Evolutionary conservation across 2,113 vertebrate genomes (phyloP).

Genomic region (Eptesicus fuscus): DNA sequence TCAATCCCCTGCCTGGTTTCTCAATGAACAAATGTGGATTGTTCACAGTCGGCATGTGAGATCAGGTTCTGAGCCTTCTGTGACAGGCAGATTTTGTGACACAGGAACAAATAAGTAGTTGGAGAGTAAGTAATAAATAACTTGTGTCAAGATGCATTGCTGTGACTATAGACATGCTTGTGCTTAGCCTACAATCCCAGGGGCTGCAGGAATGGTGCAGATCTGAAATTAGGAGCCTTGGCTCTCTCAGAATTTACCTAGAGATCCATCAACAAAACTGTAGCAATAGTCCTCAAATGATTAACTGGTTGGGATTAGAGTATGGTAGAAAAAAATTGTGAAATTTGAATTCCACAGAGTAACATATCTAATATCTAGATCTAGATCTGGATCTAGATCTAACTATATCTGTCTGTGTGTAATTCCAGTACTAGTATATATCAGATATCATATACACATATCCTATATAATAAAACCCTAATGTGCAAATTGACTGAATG

Average conservation of each 20-base stretch:
- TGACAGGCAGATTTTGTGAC: constrained; percentile 33
- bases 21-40: constrained; percentile 49
- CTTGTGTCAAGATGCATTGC: neutral
- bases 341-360: neutral
- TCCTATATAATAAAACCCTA: too few species aligned
- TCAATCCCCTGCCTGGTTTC: neutral
- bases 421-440: neutral
- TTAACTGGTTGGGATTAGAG: neutral
- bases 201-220: rapidly evolving
- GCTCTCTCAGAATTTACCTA: neutral
- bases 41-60: neutral
- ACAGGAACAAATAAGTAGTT: constrained; percentile 10
- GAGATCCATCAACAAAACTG: neutral
- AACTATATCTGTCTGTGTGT: neutral
- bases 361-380: neutral
- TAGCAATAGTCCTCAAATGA: neutral
- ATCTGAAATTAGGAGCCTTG: neutral
- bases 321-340: neutral
- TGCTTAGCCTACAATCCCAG: neutral
- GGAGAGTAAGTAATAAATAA: constrained; percentile 28
- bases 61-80: neutral
- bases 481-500: too few species aligned
- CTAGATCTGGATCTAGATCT: neutral
- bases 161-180: neutral
- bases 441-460: neutral